A percentile compares a stretch with the other conserved stretches of the same genome.
These are phyloP conservation scores for Agrochola litura DNA, from an alignment of 2,888 invertebrate species.

Conservation along the genomic window DNA sequence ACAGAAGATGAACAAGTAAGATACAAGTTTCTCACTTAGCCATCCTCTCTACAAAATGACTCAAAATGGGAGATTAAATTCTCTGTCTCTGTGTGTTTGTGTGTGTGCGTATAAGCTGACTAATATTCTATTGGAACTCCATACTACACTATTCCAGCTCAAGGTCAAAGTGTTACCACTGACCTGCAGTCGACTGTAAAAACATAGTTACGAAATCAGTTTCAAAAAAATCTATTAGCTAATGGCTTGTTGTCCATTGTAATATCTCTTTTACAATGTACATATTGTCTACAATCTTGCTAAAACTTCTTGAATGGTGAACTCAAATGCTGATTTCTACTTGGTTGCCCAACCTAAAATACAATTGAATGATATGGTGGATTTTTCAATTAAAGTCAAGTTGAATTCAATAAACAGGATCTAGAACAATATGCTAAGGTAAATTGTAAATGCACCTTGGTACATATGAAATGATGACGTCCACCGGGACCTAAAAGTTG, in stretches of 20 bases:
- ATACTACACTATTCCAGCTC: background rate
- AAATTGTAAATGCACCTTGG: no score
- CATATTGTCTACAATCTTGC: slow-evolving; percentile 15
- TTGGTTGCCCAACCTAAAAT: background rate
- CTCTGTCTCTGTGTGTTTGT: no score
- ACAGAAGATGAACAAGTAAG: no score
- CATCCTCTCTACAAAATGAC: no score
- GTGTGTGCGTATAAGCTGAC: background rate
- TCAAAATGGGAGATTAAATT: no score
- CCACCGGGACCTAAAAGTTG: no score
- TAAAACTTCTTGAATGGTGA: slow-evolving; percentile 23
- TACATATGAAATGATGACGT: no score
- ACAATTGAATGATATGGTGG: slow-evolving; percentile 27
- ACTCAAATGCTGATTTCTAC: slow-evolving; percentile 34
- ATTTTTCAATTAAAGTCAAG: slow-evolving; percentile 13
- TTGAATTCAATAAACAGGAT: background rate
- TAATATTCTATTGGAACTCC: background rate
- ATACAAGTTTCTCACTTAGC: no score
- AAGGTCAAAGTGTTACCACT: background rate
- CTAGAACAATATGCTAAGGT: no score
- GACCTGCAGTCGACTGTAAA: no score
- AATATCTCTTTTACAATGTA: slow-evolving; percentile 16
- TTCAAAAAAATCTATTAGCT: slow-evolving; percentile 15
- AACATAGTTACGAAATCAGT: slow-evolving; percentile 1
- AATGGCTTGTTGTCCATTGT: slow-evolving; percentile 10